phyloP scores from a whole-genome alignment of 2,113 vertebrate genomes.

The Rhynchopsitta pachyrhyncha region DNA sequence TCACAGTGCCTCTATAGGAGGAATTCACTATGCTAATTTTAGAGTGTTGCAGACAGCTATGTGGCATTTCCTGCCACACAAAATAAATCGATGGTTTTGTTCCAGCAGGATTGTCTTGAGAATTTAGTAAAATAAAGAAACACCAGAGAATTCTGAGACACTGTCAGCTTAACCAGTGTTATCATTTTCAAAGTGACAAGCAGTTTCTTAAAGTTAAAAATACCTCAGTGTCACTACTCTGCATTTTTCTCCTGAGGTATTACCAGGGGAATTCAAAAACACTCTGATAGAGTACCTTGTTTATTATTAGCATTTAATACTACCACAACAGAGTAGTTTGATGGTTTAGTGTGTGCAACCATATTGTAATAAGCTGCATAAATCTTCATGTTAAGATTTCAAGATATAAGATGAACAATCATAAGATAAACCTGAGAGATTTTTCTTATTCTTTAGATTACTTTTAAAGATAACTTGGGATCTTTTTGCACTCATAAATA shows the following conservation, averaged over 20 bases:
- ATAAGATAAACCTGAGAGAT: background rate
- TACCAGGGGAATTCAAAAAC: background rate
- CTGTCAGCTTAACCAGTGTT: background rate
- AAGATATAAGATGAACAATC: background rate
- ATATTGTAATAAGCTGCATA: background rate
- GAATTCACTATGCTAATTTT: background rate
- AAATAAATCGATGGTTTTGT: background rate
- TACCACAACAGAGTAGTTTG: background rate
- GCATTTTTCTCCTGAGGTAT: background rate
- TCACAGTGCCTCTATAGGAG: background rate
- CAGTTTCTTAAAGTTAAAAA: background rate
- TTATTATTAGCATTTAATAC: background rate
- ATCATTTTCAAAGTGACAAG: background rate
- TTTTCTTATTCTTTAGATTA: background rate
- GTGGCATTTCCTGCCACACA: background rate
- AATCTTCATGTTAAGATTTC: background rate
- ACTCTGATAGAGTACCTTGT: background rate
- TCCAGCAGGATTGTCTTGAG: background rate
- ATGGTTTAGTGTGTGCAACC: background rate
- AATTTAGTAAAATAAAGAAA: background rate
- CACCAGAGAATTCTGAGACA: background rate
- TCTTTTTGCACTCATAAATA: background rate
- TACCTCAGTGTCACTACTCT: background rate
- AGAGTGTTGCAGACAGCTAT: background rate
- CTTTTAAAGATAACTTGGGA: background rate